Base-by-base conservation (phyloP, 2,113 vertebrate genomes). In the Nibea coibor region DNA sequence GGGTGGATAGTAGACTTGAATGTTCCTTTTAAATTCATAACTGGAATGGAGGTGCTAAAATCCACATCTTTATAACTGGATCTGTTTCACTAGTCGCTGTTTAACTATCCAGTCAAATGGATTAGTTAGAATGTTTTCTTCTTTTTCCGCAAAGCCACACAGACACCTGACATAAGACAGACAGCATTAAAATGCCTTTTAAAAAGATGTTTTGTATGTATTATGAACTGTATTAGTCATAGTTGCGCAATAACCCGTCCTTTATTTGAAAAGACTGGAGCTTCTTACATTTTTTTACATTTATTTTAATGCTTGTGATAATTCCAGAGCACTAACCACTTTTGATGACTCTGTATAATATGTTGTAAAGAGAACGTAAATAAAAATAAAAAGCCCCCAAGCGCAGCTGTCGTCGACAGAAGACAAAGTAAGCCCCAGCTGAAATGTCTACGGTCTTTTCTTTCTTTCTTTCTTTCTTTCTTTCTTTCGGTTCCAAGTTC, bases 341-440 rank as follows among this genome's bases (percentile, higher is more conserved):
- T 72, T 87, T 78, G 78, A 86, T 82, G 84, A 89, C 87, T 87
- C 57, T 94, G 89, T 94, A 79, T 88, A 94, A 94, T 93, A 58
- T 92, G 87, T 93, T 94, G 94, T 94, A 93, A 94, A 94, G 89
- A 92, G 91, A 80, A 86, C 86, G 80, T 92, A 84, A 93, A 94
- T 89, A 92, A 91, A 91, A 83, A 89, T 82, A 87, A 85, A 91
- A 90, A 87, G 35, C 35, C 84, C 85, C 78, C 51, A 67, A 74
- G 75, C 66, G 31, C 75, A 81, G 87, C 83, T 85, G 86, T 91
- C 87, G 88, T 93, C 89, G 79, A 86, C 77, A 86, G 71, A 87
- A 86, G 89, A 88, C 73, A 73, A 81, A 84, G 91, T 92, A 93
- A 94, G 93, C 90, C 71, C 35, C 82, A 87, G 67, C 87, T 92